Conservation (phyloP, 2,113 vertebrate genomes). For the Pholis gunnellus region DNA sequence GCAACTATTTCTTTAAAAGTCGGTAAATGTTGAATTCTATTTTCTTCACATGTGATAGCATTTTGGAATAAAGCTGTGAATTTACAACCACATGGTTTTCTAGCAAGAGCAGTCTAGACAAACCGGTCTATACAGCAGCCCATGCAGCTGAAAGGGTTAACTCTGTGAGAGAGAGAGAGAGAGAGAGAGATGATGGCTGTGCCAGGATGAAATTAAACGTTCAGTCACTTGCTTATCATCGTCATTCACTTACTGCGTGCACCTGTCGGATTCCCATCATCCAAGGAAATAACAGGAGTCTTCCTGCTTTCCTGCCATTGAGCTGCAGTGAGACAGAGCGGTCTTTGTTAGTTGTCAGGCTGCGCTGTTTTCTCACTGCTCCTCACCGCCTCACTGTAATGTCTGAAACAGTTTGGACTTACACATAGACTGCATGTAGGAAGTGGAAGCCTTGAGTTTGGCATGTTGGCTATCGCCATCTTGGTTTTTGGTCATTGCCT, state of each 20-base stretch:
- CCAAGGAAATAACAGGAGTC: conserved; percentile 60
- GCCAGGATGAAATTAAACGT: conserved; percentile 66
- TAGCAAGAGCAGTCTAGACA: background rate
- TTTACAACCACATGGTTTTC: background rate
- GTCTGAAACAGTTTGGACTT: conserved; percentile 50
- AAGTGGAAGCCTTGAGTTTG: background rate
- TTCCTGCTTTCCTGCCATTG: conserved; percentile 63
- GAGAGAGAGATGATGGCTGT: conserved; percentile 47
- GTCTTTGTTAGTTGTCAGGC: conserved; percentile 64
- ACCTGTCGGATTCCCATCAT: conserved; percentile 74
- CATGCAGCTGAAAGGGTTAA: conserved; percentile 47
- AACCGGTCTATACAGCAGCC: background rate
- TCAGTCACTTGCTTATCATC: conserved; percentile 74
- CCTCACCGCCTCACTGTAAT: conserved; percentile 39
- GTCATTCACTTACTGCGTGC: conserved; percentile 77
- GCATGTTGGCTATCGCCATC: background rate
- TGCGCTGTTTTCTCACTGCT: conserved; percentile 28
- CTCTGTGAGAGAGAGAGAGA: conserved; percentile 42
- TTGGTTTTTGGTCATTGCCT: background rate
- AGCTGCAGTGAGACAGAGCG: conserved; percentile 64
- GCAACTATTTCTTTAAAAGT: background rate
- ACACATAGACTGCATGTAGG: background rate
- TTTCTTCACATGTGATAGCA: background rate
- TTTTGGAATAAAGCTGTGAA: background rate
- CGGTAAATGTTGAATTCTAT: background rate